phyloP scores from a whole-genome alignment of 2,113 vertebrate genomes.

The Hypanus sabinus region DNA sequence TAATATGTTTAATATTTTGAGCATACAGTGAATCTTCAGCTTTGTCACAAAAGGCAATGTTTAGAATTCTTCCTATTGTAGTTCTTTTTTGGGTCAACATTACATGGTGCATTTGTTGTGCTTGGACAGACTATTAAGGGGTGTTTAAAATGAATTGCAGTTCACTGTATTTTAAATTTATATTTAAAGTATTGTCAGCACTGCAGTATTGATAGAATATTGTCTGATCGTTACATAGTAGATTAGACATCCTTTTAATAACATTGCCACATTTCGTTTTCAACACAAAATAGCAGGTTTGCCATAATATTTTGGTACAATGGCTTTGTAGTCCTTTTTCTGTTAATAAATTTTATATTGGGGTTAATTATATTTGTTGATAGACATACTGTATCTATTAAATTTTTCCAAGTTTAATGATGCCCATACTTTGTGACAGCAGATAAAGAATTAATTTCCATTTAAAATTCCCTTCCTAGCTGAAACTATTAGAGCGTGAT shows the following conservation, averaged over 20 bases:
- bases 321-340: not conserved
- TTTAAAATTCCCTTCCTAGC: constrained; percentile 48
- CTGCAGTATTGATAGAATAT: not conserved
- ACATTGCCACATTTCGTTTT: not conserved
- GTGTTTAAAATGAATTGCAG: not conserved
- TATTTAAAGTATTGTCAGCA: not conserved
- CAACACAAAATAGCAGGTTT: too few species aligned
- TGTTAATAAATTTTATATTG: not conserved
- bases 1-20: not conserved
- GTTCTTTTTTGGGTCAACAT: constrained; percentile 11
- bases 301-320: not conserved
- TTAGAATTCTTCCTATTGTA: not conserved
- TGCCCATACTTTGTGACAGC: constrained; percentile 47
- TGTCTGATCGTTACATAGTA: not conserved
- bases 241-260: not conserved
- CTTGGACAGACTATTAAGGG: not conserved
- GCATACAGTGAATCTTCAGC: not conserved
- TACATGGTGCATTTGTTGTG: not conserved
- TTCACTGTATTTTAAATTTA: not conserved
- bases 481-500: constrained; percentile 49
- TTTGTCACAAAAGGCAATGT: not conserved
- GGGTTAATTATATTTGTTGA: constrained; percentile 37
- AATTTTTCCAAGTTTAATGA: constrained; percentile 48
- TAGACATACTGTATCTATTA: constrained; percentile 39
- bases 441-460: constrained; percentile 51